phyloP scores from a whole-genome alignment of 2,888 invertebrate species.

The Standfussiana lucernea region DNA sequence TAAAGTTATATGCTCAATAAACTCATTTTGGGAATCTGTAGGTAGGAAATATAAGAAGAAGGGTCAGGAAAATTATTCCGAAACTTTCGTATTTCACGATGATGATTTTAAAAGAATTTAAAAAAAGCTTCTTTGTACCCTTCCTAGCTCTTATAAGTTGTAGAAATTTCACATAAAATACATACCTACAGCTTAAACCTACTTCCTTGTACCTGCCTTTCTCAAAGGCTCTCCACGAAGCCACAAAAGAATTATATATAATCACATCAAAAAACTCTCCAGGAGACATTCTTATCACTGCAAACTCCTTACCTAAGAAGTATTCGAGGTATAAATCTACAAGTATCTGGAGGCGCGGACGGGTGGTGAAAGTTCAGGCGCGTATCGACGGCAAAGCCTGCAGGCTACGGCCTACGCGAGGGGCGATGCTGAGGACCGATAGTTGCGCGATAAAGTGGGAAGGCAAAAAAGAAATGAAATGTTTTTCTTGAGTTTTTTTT shows the following conservation, averaged over 20 bases:
- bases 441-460: slow-evolving; percentile 54
- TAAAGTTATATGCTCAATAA: neutral
- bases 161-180: neutral
- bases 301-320: slow-evolving; percentile 70
- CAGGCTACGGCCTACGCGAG: slow-evolving; percentile 79
- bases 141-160: neutral
- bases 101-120: neutral
- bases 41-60: neutral
- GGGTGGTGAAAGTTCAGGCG: slow-evolving; percentile 84
- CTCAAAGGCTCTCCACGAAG: neutral
- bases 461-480: too few relatives aligned
- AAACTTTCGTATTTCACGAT: neutral
- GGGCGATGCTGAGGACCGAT: slow-evolving; percentile 66
- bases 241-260: neutral
- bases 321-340: slow-evolving; percentile 78
- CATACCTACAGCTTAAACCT: too few relatives aligned
- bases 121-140: neutral
- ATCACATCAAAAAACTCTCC: neutral
- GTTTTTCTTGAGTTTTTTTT: neutral
- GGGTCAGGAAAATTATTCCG: neutral
- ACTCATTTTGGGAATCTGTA: neutral
- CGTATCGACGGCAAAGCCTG: slow-evolving; percentile 75
- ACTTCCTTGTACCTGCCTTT: too few relatives aligned
- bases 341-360: slow-evolving; percentile 79
- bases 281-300: slow-evolving; percentile 58